Percentiles rank a stretch among this genome's conserved stretches.
Conservation (phyloP, 2,888 invertebrate species). For the Latheticus oryzae region DNA sequence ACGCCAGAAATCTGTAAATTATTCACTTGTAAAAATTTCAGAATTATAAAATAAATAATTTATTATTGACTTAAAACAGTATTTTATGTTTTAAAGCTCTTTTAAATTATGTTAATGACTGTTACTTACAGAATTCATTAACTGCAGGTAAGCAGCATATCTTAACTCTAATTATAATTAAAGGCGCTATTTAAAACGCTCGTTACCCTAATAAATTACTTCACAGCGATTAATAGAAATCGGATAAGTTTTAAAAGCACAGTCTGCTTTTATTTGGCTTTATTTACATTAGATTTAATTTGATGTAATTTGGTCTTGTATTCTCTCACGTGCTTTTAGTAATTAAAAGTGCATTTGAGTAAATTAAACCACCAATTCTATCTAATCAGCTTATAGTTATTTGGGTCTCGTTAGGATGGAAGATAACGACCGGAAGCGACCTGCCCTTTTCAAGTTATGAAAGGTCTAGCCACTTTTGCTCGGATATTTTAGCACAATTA, state of each 20-base stretch:
- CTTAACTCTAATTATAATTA: slow-evolving; percentile 38
- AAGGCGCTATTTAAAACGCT: slow-evolving; percentile 36
- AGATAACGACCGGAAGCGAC: slow-evolving; percentile 42
- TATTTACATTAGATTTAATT: slow-evolving; percentile 33
- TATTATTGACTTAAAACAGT: slow-evolving; percentile 19
- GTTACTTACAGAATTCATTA: slow-evolving; percentile 38
- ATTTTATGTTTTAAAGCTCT: slow-evolving; percentile 29
- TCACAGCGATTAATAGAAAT: slow-evolving; percentile 38
- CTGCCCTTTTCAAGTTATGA: slow-evolving; percentile 40
- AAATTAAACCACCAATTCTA: slow-evolving; percentile 31
- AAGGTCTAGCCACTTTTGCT: slow-evolving; percentile 25
- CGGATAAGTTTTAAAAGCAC: slow-evolving; percentile 35
- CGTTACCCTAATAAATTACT: slow-evolving; percentile 40
- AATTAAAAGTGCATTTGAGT: slow-evolving; percentile 39
- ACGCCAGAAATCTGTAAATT: too few relatives aligned
- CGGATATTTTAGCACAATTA: slow-evolving; percentile 40
- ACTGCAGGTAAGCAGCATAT: slow-evolving; percentile 35
- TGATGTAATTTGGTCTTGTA: slow-evolving; percentile 10
- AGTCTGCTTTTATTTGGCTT: slow-evolving; percentile 24
- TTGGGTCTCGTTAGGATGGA: slow-evolving; percentile 38
- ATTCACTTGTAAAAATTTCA: slow-evolving; percentile 17
- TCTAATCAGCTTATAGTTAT: slow-evolving; percentile 36
- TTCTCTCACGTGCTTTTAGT: slow-evolving; percentile 8
- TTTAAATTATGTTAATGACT: slow-evolving; percentile 40
- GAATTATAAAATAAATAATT: slow-evolving; percentile 25